Evolutionary conservation across 2,797 vertebrate species (phyloP).

Genomic region (Semotilus atromaculatus): DNA sequence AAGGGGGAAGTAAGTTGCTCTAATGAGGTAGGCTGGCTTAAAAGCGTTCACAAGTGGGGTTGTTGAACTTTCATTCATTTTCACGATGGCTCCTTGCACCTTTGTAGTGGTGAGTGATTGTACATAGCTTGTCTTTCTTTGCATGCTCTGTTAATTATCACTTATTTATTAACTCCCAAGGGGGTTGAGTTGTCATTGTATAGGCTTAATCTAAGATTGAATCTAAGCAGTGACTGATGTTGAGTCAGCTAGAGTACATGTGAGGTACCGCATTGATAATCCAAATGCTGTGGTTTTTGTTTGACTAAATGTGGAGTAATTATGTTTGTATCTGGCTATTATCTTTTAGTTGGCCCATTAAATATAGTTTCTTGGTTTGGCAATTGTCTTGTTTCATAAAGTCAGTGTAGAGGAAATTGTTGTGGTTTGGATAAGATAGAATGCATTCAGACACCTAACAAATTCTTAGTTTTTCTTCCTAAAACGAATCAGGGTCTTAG

Average conservation of each 20-base stretch:
- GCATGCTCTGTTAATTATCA: neutral
- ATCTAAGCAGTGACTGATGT: no score
- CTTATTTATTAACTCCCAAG: neutral
- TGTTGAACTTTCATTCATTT: no score
- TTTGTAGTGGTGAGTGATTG: neutral
- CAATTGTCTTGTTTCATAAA: no score
- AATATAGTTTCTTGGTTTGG: neutral
- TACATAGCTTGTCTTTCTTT: neutral
- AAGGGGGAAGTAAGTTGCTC: no score
- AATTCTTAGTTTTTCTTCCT: no score
- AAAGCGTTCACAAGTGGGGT: rapidly evolving
- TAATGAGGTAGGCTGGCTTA: no score
- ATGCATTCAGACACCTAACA: neutral
- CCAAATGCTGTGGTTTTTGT: no score
- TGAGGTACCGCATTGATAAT: no score
- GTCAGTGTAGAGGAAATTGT: neutral
- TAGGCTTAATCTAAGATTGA: neutral
- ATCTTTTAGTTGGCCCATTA: neutral
- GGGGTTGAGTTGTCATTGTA: neutral
- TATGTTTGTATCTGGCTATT: neutral
- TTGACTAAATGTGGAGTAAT: neutral
- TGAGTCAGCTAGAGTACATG: neutral
- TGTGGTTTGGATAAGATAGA: neutral
- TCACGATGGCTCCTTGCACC: rapidly evolving
- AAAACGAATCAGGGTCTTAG: neutral